A percentile compares a stretch with the other conserved stretches of the same genome.
These are phyloP conservation scores for Chelonoidis abingdonii DNA, from an alignment of 2,113 vertebrate species.

Conservation along the genomic window DNA sequence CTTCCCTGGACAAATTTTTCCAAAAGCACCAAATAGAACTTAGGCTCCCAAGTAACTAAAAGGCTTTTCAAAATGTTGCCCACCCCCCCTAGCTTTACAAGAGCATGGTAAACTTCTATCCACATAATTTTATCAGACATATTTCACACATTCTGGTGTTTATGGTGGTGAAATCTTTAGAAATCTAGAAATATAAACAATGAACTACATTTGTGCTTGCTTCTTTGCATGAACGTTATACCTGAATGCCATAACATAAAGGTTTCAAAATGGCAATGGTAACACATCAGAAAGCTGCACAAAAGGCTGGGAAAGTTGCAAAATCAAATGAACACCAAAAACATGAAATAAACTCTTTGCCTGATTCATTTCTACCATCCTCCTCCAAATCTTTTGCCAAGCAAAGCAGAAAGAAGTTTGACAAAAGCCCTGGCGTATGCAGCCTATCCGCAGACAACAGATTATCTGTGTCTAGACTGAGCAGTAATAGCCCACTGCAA, in stretches of 20 bases:
- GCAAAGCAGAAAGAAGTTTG: background rate
- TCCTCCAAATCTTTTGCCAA: background rate
- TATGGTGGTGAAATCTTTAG: background rate
- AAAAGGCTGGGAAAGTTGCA: background rate
- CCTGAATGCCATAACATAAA: background rate
- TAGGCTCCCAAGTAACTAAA: background rate
- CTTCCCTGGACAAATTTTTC: background rate
- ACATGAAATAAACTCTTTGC: background rate
- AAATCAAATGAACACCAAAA: background rate
- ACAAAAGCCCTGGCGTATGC: background rate
- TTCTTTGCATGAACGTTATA: background rate
- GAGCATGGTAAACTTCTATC: background rate
- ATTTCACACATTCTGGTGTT: background rate
- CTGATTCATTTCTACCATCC: background rate
- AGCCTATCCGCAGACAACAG: fast-evolving
- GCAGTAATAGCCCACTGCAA: background rate
- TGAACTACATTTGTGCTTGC: background rate
- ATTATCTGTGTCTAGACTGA: background rate
- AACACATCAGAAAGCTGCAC: background rate
- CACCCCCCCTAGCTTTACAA: background rate
- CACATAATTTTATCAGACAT: background rate
- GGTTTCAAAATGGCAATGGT: background rate
- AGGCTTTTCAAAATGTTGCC: background rate
- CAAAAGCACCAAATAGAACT: background rate
- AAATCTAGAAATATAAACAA: background rate